Evolutionary conservation across 2,797 vertebrate genomes (phyloP).

Genomic region (Crax fasciolata): DNA sequence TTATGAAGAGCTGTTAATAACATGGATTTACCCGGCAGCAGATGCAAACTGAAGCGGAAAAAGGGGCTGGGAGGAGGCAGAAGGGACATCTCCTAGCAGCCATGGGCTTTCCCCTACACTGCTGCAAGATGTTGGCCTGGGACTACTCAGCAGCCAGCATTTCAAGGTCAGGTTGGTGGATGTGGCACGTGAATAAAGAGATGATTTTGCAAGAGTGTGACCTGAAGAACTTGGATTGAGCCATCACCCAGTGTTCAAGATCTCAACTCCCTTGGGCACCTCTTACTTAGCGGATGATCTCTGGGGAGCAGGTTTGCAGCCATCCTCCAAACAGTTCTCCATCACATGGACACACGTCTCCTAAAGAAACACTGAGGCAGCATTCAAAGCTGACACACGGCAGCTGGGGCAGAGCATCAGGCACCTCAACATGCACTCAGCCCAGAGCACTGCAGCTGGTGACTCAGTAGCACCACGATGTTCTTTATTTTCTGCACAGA

Average conservation of each 20-base stretch:
- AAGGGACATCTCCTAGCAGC: neutral
- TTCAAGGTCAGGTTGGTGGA: neutral
- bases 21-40: conserved; percentile 34
- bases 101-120: neutral
- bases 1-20: conserved; percentile 51
- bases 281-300: neutral
- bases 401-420: neutral
- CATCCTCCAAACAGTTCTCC: neutral
- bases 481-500: neutral
- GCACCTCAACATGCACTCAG: neutral
- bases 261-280: neutral
- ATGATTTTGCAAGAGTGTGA: neutral
- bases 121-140: neutral
- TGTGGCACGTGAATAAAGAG: neutral
- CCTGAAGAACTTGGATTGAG: neutral
- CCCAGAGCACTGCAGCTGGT: neutral
- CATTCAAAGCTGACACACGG: neutral
- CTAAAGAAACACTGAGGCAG: neutral
- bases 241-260: neutral
- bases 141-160: neutral
- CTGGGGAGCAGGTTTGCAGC: neutral
- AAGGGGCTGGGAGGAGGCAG: neutral
- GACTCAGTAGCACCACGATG: neutral
- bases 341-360: neutral
- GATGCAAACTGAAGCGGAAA: neutral